Evolutionary conservation across 2,888 invertebrate species (phyloP).

Genomic region (Xestia ashworthii): DNA sequence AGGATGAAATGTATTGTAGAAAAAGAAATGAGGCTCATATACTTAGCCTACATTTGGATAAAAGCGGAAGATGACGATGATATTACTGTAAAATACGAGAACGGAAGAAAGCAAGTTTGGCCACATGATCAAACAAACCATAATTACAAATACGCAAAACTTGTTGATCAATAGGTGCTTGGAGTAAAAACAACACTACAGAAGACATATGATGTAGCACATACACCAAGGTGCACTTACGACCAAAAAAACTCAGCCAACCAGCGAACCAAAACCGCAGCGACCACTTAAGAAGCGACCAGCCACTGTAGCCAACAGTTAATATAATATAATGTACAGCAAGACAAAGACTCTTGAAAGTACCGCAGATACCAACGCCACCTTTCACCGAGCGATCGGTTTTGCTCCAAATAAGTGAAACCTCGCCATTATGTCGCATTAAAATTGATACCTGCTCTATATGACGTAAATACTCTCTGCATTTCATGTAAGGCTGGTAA

Average conservation of each 20-base stretch:
- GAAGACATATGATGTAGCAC: conserved; percentile 9
- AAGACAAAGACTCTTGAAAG: conserved; percentile 68
- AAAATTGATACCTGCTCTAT: conserved; percentile 68
- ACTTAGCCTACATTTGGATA: background rate
- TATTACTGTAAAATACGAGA: background rate
- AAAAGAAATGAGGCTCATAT: background rate
- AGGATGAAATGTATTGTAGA: background rate
- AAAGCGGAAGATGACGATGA: background rate
- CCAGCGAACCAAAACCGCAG: conserved; percentile 46
- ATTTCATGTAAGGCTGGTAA: conserved; percentile 64
- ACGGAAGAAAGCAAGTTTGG: background rate
- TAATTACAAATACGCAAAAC: background rate
- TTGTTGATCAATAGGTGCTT: background rate
- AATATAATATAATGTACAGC: conserved; percentile 46
- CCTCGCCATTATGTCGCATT: conserved; percentile 70
- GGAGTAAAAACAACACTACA: background rate
- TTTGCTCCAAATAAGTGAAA: conserved; percentile 76
- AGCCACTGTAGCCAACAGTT: conserved; percentile 42
- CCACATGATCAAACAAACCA: background rate
- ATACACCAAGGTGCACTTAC: background rate
- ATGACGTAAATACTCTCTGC: conserved; percentile 64
- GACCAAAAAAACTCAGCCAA: conserved; percentile 26
- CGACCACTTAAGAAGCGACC: conserved; percentile 35
- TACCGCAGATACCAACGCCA: conserved; percentile 66
- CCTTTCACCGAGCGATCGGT: conserved; percentile 75